A percentile compares a stretch with the other conserved stretches of the same genome.
Conservation (phyloP, 2,888 invertebrate species). For the Luperina testacea region DNA sequence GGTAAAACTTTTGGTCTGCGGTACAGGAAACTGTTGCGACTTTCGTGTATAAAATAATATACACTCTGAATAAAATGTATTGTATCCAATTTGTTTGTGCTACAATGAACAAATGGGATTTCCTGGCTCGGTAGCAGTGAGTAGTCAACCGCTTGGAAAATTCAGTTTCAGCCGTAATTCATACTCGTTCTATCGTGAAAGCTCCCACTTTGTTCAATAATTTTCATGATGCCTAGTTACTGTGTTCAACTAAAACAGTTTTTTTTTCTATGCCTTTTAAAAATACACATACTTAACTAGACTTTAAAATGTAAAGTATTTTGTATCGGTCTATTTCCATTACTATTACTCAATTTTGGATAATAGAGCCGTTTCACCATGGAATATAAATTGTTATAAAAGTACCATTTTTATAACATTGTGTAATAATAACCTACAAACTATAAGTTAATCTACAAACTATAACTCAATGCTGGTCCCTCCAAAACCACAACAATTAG, state of each 20-base stretch:
- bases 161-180: neutral
- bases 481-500: too few species aligned
- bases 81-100: neutral
- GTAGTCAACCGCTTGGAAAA: conserved; percentile 21
- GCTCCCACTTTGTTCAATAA: neutral
- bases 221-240: neutral
- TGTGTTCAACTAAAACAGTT: neutral
- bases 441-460: too few species aligned
- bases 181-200: neutral
- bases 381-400: too few species aligned
- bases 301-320: too few species aligned
- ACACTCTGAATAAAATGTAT: neutral
- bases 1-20: neutral
- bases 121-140: conserved; percentile 1
- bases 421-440: too few species aligned
- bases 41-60: too few species aligned
- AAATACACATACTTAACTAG: too few species aligned
- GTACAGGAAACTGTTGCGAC: neutral
- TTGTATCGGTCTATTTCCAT: too few species aligned
- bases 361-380: too few species aligned
- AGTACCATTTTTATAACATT: too few species aligned
- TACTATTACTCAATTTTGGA: too few species aligned
- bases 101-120: neutral
- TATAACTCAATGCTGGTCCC: too few species aligned
- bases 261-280: neutral